Evolutionary conservation across 2,113 vertebrate species (phyloP).

Genomic region (Micronisus gabar): DNA sequence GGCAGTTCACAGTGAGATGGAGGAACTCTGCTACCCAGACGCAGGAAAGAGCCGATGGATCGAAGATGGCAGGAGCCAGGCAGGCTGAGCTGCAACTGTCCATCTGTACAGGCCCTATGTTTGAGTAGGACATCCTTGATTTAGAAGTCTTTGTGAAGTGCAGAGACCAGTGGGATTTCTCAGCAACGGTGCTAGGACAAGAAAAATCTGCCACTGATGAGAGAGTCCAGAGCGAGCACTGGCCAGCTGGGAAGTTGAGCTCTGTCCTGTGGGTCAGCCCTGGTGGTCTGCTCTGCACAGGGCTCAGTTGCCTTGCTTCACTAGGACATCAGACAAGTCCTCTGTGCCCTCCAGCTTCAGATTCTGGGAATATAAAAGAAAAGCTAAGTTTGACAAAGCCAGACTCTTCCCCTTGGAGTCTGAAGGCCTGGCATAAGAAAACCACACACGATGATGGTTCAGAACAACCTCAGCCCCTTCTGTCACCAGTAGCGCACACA

Average conservation of each 20-base stretch:
- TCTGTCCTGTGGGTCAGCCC: neutral
- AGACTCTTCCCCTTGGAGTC: too few relatives aligned
- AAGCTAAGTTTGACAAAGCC: neutral
- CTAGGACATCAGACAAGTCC: constrained; percentile 74
- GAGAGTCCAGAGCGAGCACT: neutral
- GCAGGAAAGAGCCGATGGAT: neutral
- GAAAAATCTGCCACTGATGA: neutral
- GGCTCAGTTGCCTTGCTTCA: constrained; percentile 47
- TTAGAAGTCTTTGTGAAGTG: neutral
- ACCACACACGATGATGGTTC: rapidly evolving
- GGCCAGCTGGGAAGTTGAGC: neutral
- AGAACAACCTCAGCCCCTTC: neutral
- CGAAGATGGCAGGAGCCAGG: neutral
- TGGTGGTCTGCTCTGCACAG: rapidly evolving
- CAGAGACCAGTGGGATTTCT: neutral
- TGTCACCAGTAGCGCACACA: rapidly evolving
- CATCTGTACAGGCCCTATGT: neutral
- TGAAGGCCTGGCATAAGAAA: neutral
- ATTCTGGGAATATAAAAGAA: constrained; percentile 55
- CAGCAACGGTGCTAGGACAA: neutral
- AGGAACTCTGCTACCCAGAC: neutral
- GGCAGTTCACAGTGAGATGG: neutral
- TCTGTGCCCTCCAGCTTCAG: constrained; percentile 64
- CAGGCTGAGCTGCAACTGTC: neutral
- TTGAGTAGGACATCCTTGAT: neutral